phyloP scores from a whole-genome alignment of 2,888 invertebrate species.

The Stenchaetothrips biformis region DNA sequence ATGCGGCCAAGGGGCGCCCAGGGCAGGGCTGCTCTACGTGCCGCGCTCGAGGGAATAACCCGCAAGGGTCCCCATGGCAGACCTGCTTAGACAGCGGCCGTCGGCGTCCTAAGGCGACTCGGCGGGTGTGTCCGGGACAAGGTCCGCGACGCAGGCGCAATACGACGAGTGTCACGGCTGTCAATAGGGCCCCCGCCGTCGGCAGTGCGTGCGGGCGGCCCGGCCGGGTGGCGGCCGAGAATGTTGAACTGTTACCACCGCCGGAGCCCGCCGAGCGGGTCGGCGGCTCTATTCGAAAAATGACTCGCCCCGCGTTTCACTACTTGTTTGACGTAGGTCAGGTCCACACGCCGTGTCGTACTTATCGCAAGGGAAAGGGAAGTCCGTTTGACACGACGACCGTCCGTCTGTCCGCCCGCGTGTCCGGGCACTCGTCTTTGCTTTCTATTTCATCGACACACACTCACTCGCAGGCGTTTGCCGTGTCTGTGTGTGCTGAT shows the following conservation, averaged over 20 bases:
- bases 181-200: no score
- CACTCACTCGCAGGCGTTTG: neutral
- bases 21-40: no score
- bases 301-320: neutral
- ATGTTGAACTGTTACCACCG: conserved; percentile 12
- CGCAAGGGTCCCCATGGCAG: neutral
- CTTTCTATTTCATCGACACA: conserved; percentile 20
- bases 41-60: no score
- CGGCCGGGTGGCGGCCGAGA: neutral
- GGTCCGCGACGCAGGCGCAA: no score
- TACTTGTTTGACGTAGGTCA: conserved; percentile 2
- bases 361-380: neutral
- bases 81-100: neutral
- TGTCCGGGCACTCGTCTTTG: neutral
- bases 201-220: no score
- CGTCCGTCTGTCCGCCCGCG: neutral
- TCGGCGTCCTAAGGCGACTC: no score
- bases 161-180: no score
- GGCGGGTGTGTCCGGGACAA: no score
- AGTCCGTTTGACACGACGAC: conserved; percentile 6
- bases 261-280: neutral
- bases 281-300: neutral
- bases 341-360: neutral
- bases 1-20: no score
- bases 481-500: no score